These are phyloP conservation scores for Rhopilema esculentum DNA, from an alignment of 30 jellyfish, hydroid and myxozoan genomes.

Conservation along the genomic window DNA sequence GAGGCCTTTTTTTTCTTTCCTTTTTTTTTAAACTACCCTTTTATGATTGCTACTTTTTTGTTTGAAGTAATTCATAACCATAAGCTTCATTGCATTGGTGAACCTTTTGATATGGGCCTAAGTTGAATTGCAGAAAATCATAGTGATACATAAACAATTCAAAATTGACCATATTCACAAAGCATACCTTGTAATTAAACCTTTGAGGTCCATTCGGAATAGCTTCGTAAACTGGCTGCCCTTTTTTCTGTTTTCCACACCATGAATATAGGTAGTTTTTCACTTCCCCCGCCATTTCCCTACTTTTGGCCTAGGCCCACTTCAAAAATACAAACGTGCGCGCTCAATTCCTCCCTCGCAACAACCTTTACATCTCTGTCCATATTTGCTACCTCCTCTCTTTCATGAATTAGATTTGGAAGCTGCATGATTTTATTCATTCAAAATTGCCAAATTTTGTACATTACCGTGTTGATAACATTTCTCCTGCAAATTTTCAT, in stretches of 20 bases:
- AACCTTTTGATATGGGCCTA: not conserved
- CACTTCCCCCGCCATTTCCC: slow-evolving; percentile 96
- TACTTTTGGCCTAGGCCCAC: not conserved
- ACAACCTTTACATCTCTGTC: not conserved
- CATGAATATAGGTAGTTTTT: slow-evolving; percentile 92
- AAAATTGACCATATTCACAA: not conserved
- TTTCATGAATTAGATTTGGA: too few relatives aligned
- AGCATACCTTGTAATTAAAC: slow-evolving; percentile 86
- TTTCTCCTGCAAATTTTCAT: too few relatives aligned
- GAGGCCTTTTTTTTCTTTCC: too few relatives aligned
- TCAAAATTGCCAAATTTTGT: too few relatives aligned
- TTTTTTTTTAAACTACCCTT: too few relatives aligned
- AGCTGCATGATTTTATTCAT: too few relatives aligned
- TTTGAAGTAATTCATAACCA: too few relatives aligned
- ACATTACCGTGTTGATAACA: too few relatives aligned
- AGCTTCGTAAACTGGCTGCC: slow-evolving; percentile 79
- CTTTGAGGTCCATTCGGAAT: slow-evolving; percentile 92
- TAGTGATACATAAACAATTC: too few relatives aligned
- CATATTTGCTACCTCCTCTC: not conserved
- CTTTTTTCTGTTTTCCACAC: slow-evolving; percentile 90
- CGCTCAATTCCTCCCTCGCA: not conserved
- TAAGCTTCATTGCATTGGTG: too few relatives aligned
- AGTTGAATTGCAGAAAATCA: not conserved
- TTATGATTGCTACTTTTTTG: too few relatives aligned
- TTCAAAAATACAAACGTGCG: not conserved